Base-by-base conservation (phyloP, 2,797 vertebrate species). In the Kryptolebias ocellatus region DNA sequence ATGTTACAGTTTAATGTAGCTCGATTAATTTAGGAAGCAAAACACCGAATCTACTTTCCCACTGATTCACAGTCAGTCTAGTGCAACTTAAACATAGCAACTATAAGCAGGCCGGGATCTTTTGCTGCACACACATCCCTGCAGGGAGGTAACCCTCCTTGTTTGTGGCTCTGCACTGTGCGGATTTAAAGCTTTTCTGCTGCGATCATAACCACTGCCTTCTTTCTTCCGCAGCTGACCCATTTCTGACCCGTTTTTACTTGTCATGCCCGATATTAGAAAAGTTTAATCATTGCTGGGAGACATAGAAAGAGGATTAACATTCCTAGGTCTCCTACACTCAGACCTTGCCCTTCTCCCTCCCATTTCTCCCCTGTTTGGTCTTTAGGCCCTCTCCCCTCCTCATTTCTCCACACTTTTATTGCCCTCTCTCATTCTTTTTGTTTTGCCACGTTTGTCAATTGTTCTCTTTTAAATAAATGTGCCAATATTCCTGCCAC, bases 271-370 rank as follows among this genome's bases (percentile, higher is more conserved):
- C 86, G 83, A 93, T 91, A 92, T 90, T 92, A 89, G 80, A 90
- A 91, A 90, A 89, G 87, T 92, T 92, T 92, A 92, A 93, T 92
- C 84, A 93, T 89, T 90, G 84, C 86, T 84, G 79, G 82, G 87
- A 92, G 89, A 91, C 86, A 86, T 81, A 88, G 87, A 92, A 92
- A 92, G 90, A 92, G 89, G 90, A 92, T 93, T 92, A 92, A 92
- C 90, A 92, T 93, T 93, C 91, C 89, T 89, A 76, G 77, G 87
- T 91, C 90, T 88, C 74, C 87, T 81, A 78, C 83, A 82, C 83
- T 88, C 82, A 89, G 83, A 90, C 83, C 52, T 81, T 87, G 83
- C 80, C 87, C 79, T 83, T 78, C 83, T 87, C 86, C 83, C 86
- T 80, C 81, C 77, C 28, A 37, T 70, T 83, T 78, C 73, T 70